Conservation (phyloP, 2,113 vertebrate species). For the Pachyramphus minor region DNA sequence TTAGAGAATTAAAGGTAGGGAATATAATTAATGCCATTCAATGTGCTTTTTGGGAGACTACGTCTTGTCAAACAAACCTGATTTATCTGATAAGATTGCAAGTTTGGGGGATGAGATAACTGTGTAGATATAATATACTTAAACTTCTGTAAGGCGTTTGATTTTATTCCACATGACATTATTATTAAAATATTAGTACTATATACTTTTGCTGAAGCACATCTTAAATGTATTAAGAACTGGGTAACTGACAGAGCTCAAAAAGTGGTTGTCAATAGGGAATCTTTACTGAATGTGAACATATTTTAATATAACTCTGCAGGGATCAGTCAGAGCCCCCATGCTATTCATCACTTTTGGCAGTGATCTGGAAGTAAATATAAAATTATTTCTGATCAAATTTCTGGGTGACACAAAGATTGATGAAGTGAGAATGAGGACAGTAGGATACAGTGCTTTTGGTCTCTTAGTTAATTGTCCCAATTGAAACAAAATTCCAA, state of each 20-base stretch:
- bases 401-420: slow-evolving; percentile 20
- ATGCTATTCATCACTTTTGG: slow-evolving; percentile 40
- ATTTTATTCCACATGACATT: slow-evolving; percentile 63
- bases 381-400: slow-evolving; percentile 40
- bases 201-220: slow-evolving; percentile 15
- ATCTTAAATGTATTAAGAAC: slow-evolving; percentile 35
- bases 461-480: not conserved
- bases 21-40: slow-evolving; percentile 68
- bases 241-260: slow-evolving; percentile 45
- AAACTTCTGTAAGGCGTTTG: slow-evolving; percentile 53
- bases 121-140: slow-evolving; percentile 39
- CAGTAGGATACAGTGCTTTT: not conserved
- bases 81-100: slow-evolving; percentile 53
- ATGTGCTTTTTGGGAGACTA: slow-evolving; percentile 38
- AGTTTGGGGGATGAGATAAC: slow-evolving; percentile 52
- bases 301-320: slow-evolving; percentile 14
- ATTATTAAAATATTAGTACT: slow-evolving; percentile 63
- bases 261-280: slow-evolving; percentile 57
- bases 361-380: slow-evolving; percentile 52
- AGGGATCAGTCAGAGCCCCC: slow-evolving; percentile 33
- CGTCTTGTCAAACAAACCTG: slow-evolving; percentile 59
- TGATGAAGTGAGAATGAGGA: not conserved
- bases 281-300: slow-evolving; percentile 43
- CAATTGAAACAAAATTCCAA: not conserved
- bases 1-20: slow-evolving; percentile 45